These are phyloP conservation scores for Colossoma macropomum DNA, from an alignment of 2,113 vertebrate genomes.

Conservation along the genomic window DNA sequence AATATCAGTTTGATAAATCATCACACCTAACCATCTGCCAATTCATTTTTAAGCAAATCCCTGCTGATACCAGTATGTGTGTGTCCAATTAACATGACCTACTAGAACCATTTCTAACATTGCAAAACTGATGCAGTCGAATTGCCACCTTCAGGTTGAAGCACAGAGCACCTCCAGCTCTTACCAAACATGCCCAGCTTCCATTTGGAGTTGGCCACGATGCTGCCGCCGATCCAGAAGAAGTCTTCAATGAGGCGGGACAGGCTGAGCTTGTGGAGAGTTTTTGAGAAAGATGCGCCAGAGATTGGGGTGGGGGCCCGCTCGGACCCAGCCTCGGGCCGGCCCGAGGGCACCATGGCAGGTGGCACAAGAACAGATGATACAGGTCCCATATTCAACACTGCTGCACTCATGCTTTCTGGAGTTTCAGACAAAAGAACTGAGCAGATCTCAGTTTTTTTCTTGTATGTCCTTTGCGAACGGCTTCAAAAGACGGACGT, in stretches of 20 bases:
- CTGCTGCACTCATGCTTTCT: not conserved
- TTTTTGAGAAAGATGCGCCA: slow-evolving; percentile 42
- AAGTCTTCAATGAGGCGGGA: slow-evolving; percentile 79
- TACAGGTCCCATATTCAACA: not conserved
- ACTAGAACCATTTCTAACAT: no score
- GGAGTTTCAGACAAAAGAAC: not conserved
- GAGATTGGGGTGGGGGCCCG: not conserved
- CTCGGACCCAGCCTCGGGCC: not conserved
- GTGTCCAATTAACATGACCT: no score
- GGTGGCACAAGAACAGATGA: slow-evolving; percentile 28
- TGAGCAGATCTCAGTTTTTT: not conserved
- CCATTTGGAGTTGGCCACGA: slow-evolving; percentile 80
- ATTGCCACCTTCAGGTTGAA: not conserved
- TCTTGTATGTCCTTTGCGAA: not conserved
- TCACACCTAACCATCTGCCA: no score
- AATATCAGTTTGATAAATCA: no score
- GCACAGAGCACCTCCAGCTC: slow-evolving; percentile 44
- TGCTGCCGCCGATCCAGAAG: slow-evolving; percentile 85
- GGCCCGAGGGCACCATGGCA: not conserved
- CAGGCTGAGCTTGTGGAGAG: slow-evolving; percentile 67
- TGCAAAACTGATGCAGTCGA: not conserved
- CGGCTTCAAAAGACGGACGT: not conserved
- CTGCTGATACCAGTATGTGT: no score
- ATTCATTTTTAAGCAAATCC: no score
- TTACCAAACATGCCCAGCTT: slow-evolving; percentile 87